Evolutionary conservation across 2,888 invertebrate species (phyloP).

Genomic region (Cotesia congregata): DNA sequence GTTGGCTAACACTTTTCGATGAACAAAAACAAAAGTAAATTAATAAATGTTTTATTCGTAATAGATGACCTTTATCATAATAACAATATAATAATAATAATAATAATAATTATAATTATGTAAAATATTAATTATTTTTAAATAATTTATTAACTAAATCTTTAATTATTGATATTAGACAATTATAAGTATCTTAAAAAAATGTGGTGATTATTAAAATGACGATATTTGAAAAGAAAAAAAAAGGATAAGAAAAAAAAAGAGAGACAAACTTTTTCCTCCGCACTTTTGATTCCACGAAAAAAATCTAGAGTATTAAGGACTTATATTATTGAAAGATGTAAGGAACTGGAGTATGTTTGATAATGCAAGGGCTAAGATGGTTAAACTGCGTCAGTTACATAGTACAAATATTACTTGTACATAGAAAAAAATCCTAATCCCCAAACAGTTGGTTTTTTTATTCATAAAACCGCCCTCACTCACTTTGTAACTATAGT

Average conservation of each 20-base stretch:
- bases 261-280: slow-evolving; percentile 38
- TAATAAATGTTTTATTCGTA: slow-evolving; percentile 13
- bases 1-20: slow-evolving; percentile 26
- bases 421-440: slow-evolving; percentile 62
- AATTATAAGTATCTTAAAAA: slow-evolving; percentile 9
- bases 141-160: slow-evolving; percentile 18
- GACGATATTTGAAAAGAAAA: slow-evolving; percentile 23
- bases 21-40: slow-evolving; percentile 42
- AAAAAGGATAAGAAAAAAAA: slow-evolving; percentile 40
- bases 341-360: slow-evolving; percentile 58
- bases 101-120: slow-evolving; percentile 10
- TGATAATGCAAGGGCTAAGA: slow-evolving; percentile 55
- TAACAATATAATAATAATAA: neutral
- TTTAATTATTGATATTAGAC: slow-evolving; percentile 10
- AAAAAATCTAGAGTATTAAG: slow-evolving; percentile 31
- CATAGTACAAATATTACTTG: slow-evolving; percentile 70
- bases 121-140: slow-evolving; percentile 22
- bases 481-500: slow-evolving; percentile 70
- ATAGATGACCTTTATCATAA: slow-evolving; percentile 14
- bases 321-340: slow-evolving; percentile 51
- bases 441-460: slow-evolving; percentile 45
- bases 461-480: slow-evolving; percentile 53
- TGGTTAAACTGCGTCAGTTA: slow-evolving; percentile 64
- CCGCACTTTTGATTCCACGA: slow-evolving; percentile 42
- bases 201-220: neutral